These are phyloP conservation scores for Hypsopygia costalis DNA, from an alignment of 2,888 invertebrate genomes.

Conservation along the genomic window DNA sequence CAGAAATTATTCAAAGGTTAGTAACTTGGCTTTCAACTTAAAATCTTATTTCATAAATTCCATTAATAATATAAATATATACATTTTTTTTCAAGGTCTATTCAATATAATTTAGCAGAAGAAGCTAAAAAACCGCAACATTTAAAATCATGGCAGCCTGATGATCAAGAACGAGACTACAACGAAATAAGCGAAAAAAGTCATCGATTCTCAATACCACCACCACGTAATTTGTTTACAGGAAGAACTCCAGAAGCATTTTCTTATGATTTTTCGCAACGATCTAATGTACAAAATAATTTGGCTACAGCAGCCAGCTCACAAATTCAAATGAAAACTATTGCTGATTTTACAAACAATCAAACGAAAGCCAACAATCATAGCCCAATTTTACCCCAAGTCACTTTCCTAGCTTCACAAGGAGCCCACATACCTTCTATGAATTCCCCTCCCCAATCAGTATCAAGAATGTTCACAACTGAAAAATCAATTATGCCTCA, in stretches of 20 bases:
- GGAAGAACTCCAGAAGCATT: constrained; percentile 73
- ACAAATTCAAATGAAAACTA: constrained; percentile 48
- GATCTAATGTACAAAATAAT: constrained; percentile 48
- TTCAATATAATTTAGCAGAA: constrained; percentile 72
- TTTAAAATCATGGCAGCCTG: constrained; percentile 53
- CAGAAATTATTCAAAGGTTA: constrained; percentile 84
- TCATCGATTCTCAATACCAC: constrained; percentile 32
- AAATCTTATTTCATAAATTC: background rate
- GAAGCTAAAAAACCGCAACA: constrained; percentile 66
- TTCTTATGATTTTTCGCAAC: constrained; percentile 56
- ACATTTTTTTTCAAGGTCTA: constrained; percentile 42
- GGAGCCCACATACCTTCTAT: constrained; percentile 61
- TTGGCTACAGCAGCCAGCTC: constrained; percentile 49
- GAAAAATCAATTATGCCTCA: constrained; percentile 64
- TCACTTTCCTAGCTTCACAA: constrained; percentile 72
- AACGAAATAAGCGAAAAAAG: constrained; percentile 39
- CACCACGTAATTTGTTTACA: constrained; percentile 56
- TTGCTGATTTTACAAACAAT: constrained; percentile 45
- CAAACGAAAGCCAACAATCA: constrained; percentile 51
- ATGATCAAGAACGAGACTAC: constrained; percentile 44
- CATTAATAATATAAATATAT: constrained; percentile 2
- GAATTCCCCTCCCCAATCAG: constrained; percentile 42
- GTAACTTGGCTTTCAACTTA: constrained; percentile 5
- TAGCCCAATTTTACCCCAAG: constrained; percentile 63
- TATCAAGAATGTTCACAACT: constrained; percentile 48